Evolutionary conservation across 2,797 vertebrate genomes (phyloP), one percentile per base, ranked within the genome.

Genomic region (Tragelaphus eurycerus): DNA sequence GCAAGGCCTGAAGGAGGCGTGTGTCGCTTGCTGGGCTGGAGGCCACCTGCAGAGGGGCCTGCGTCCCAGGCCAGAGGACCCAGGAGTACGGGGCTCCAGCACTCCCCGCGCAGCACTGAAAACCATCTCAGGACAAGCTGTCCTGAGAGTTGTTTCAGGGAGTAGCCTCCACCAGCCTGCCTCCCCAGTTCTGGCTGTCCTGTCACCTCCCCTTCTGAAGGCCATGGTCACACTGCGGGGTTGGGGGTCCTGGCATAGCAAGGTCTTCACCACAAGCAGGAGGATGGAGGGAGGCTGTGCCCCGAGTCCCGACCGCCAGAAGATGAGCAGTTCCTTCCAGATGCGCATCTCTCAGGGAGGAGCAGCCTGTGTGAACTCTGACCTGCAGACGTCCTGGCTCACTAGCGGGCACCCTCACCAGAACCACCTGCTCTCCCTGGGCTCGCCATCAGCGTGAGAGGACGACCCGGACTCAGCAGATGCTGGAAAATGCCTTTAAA

Each of bases 321-420:
- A 6, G 29, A 15, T 11, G 13, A 19, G 29, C 16, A 6, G n/a
- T 8, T 19, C 21, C 84, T 74, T 64, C 48, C 27, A 7, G 62
- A 52, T 34, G 46, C 21, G 5, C 25, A 3, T 16, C 62, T 31
- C 27, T 27, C 15, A 15, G 2, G 34, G 29, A 55, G 19, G 62
- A 13, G 9, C 11, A 16, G 3, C 27, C 34, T 74, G 6, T 43
- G 0, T 59, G 4, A 9, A 48, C 13, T 14, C 12, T 15, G 50
- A 31, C 71, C 50, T 57, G 23, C 1, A 21, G 43, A 21, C 17
- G 0, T 17, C 15, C 19, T 52, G 15, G 52, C 15, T 76, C 15
- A 2, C 25, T 3, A 31, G 6, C 6, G 1, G 9, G n/a, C 3
- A 8, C 27, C 55, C 27, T 55, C n/a, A 23, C 12, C 23, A 7